Evolutionary conservation across 2,113 vertebrate species (phyloP).

Genomic region (Lucifuga dentata): DNA sequence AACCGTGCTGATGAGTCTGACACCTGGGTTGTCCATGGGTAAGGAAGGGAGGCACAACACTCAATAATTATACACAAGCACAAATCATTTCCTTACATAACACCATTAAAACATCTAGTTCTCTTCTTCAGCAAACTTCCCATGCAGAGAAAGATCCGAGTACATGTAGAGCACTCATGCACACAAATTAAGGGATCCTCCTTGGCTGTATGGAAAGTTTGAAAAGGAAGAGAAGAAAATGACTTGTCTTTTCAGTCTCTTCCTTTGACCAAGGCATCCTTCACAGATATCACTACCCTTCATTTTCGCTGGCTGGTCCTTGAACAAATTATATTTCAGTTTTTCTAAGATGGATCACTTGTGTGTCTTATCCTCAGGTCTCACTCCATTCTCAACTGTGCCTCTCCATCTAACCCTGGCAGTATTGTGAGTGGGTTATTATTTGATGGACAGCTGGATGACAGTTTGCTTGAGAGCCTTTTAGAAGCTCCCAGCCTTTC

Average conservation of each 20-base stretch:
- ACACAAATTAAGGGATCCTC: background rate
- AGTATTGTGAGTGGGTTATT: slow-evolving; percentile 77
- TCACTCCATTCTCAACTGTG: slow-evolving; percentile 89
- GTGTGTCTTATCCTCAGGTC: slow-evolving; percentile 83
- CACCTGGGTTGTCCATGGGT: slow-evolving; percentile 98
- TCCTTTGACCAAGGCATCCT: background rate
- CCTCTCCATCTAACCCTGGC: slow-evolving; percentile 76
- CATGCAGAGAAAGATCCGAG: too few species aligned
- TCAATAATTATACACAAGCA: background rate
- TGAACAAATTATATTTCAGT: too few species aligned
- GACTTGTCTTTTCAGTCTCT: background rate
- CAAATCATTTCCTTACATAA: too few species aligned
- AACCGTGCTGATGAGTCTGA: slow-evolving; percentile 93
- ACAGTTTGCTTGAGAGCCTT: slow-evolving; percentile 89
- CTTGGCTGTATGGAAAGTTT: background rate
- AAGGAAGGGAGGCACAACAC: slow-evolving; percentile 39
- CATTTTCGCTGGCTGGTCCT: too few species aligned
- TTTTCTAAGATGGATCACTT: background rate
- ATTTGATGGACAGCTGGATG: slow-evolving; percentile 86
- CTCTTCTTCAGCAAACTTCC: too few species aligned
- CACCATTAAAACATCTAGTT: too few species aligned
- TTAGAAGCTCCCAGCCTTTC: slow-evolving; percentile 84
- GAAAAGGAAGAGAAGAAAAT: background rate
- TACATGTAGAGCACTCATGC: background rate
- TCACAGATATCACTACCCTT: background rate